Conservation (phyloP, 2,113 vertebrate genomes). For the Chaetodon auriga region DNA sequence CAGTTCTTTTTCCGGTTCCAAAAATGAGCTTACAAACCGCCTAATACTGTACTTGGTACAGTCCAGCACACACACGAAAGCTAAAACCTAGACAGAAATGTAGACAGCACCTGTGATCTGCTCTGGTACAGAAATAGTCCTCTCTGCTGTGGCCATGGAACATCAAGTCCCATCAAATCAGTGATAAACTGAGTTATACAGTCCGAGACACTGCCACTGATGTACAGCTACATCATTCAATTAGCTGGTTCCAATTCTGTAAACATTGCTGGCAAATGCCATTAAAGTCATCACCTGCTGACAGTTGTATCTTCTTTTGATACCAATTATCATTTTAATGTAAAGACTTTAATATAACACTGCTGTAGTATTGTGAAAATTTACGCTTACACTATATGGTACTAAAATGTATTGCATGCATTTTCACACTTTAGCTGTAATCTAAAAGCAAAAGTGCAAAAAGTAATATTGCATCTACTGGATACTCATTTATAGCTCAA, state of each 20-base stretch:
- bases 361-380: too few species aligned
- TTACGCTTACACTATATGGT: too few species aligned
- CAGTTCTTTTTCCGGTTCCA: not conserved
- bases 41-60: not conserved
- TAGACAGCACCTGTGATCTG: slow-evolving; percentile 13
- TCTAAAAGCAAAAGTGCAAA: not conserved
- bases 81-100: not conserved
- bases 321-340: not conserved
- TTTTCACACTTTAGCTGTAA: not conserved
- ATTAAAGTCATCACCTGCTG: not conserved
- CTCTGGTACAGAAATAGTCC: slow-evolving; percentile 21
- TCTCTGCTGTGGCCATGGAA: slow-evolving; percentile 16
- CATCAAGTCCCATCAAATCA: slow-evolving; percentile 34
- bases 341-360: too few species aligned
- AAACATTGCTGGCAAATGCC: not conserved
- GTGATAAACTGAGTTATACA: slow-evolving; percentile 9
- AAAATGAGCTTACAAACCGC: not conserved
- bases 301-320: not conserved
- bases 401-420: not conserved
- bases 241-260: not conserved
- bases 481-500: not conserved
- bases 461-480: not conserved
- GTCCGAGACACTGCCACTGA: not conserved
- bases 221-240: not conserved
- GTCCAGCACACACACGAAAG: not conserved